Evolutionary conservation across 2,113 vertebrate genomes (phyloP).

Genomic region (Potamarius usumacintae): DNA sequence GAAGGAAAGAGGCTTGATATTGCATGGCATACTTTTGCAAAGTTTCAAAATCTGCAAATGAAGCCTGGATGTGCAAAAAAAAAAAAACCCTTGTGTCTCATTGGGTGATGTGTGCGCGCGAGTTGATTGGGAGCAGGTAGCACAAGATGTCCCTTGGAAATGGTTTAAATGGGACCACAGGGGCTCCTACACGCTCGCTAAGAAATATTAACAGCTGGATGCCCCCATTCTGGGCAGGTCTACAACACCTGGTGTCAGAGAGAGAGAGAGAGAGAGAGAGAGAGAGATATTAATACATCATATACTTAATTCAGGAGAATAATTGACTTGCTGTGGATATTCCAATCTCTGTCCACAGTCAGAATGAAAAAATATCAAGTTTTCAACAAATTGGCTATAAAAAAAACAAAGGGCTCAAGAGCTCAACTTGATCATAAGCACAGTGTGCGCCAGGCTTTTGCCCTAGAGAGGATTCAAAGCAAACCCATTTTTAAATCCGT

Average conservation of each 20-base stretch:
- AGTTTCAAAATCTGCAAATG: constrained; percentile 53
- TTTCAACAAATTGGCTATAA: neutral
- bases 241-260: constrained; percentile 49
- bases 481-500: constrained; percentile 34
- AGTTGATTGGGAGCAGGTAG: constrained; percentile 28
- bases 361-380: neutral
- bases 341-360: neutral
- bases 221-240: constrained; percentile 54
- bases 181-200: constrained; percentile 46
- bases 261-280: neutral
- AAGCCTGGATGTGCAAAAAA: constrained; percentile 21
- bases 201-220: constrained; percentile 55
- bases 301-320: neutral
- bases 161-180: constrained; percentile 51
- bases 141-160: constrained; percentile 31
- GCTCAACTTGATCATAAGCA: constrained; percentile 17
- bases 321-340: neutral
- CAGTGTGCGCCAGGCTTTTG: neutral
- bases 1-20: constrained; percentile 44
- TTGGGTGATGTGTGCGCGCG: constrained; percentile 4
- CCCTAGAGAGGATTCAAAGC: constrained; percentile 35
- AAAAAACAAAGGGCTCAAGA: neutral
- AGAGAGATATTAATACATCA: neutral
- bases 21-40: constrained; percentile 51
- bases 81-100: constrained; percentile 47